phyloP scores from a whole-genome alignment of 2,888 invertebrate genomes.

The Electrophaes corylata region DNA sequence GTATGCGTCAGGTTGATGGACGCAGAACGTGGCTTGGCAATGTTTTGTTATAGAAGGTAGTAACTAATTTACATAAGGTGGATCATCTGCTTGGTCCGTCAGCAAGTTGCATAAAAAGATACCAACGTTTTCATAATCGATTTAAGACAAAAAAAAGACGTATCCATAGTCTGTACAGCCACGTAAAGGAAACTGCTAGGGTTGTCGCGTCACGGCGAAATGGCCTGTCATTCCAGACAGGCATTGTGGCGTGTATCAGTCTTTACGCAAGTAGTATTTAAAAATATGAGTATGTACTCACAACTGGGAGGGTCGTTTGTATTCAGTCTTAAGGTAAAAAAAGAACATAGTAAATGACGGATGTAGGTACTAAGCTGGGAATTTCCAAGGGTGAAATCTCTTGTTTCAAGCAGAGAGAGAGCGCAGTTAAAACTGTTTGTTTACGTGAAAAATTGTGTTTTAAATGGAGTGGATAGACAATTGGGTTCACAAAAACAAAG shows the following conservation, averaged over 20 bases:
- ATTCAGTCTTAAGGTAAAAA: conserved; percentile 5
- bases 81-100: too few relatives aligned
- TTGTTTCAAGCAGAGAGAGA: not conserved
- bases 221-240: conserved; percentile 70
- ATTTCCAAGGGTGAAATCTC: not conserved
- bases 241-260: conserved; percentile 48
- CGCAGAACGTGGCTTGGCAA: too few relatives aligned
- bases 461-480: too few relatives aligned
- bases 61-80: too few relatives aligned
- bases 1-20: too few relatives aligned
- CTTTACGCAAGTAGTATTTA: conserved; percentile 30
- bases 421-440: too few relatives aligned
- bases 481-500: too few relatives aligned
- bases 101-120: too few relatives aligned
- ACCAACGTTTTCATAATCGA: too few relatives aligned
- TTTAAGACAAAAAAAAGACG: not conserved
- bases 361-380: not conserved
- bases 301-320: conserved; percentile 12
- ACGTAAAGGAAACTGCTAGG: conserved; percentile 60
- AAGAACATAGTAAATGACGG: not conserved
- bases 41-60: too few relatives aligned
- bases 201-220: conserved; percentile 59
- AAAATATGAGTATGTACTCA: conserved; percentile 31
- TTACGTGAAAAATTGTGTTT: too few relatives aligned
- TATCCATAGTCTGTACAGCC: conserved; percentile 45